Conservation (phyloP, 2,797 vertebrate species). For the Tolypeutes matacus region DNA sequence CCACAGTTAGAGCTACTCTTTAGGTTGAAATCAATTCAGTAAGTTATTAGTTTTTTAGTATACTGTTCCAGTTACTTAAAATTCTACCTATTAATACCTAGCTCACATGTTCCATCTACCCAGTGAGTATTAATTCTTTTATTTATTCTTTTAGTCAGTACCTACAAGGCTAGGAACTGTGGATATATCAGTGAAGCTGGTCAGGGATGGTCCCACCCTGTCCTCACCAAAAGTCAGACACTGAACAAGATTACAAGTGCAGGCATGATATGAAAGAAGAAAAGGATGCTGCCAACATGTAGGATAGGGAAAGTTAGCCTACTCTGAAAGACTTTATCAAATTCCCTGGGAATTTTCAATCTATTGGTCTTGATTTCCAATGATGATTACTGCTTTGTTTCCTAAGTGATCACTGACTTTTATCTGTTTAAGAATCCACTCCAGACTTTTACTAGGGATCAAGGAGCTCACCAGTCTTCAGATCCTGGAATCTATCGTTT, state of each 20-base stretch:
- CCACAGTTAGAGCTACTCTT: constrained; percentile 20
- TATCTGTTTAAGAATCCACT: neutral
- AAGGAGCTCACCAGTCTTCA: neutral
- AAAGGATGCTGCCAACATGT: neutral
- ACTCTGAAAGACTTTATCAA: neutral
- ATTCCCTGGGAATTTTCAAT: neutral
- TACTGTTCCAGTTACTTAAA: neutral
- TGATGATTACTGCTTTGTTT: neutral
- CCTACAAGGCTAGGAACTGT: neutral
- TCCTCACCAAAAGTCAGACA: neutral
- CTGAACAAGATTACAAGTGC: neutral
- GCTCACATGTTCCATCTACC: neutral
- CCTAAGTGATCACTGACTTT: neutral
- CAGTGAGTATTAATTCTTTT: neutral
- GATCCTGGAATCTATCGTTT: neutral
- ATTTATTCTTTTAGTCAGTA: neutral
- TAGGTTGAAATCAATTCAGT: neutral
- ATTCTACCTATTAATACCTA: neutral
- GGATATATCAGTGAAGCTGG: neutral
- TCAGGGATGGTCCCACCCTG: neutral
- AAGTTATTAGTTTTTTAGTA: neutral
- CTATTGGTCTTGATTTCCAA: neutral
- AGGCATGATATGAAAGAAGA: neutral
- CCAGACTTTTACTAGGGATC: neutral
- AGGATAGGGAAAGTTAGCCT: neutral